Evolutionary conservation across 2,113 vertebrate species (phyloP), one percentile per base, ranked within the genome.

Genomic region (Leptobrachium ailaonicum): DNA sequence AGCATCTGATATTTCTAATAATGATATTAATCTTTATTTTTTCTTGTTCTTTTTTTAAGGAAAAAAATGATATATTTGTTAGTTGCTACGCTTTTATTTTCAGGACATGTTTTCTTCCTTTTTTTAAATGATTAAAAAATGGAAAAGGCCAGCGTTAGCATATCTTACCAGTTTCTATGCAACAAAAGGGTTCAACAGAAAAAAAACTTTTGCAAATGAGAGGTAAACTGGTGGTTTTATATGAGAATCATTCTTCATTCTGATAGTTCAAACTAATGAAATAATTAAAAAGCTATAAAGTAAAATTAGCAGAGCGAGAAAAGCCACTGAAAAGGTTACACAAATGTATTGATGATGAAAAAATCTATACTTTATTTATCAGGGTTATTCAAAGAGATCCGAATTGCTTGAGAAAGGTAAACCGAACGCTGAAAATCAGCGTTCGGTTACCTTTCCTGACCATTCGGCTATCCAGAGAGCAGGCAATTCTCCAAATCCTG

Each of bases 251-350:
- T 83, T 84, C 20, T 85, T 87, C 85, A 86, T 80, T 50, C 56
- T 86, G 87, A 85, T 83, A 87, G 84, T 83, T 84, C 63, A 88
- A 85, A 88, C 87, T 86, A 88, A 84, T 86, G 41, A 85, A 69
- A 50, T 85, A 83, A 86, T 85, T 71, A 75, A 88, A 88, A 87
- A 85, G 68, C 32, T n/a, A 80, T 81, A 85, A 77, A 47, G 83
- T 53, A 70, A 87, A 88, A 86, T 87, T 84, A 77, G 58, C 84
- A 80, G 73, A 83, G 69, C 84, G 75, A 82, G 77, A 75, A 74
- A 89, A 84, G 77, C 76, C 76, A 87, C 63, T 54, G 81, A 84
- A 67, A 72, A 68, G 67, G 58, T 6, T 72, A 79, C 56, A 83
- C 73, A 56, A 11, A 76, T 56, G 44, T 71, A 74, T 74, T 14